Conservation (phyloP, 2,797 vertebrate species). For the Coracias cyanogaster region DNA sequence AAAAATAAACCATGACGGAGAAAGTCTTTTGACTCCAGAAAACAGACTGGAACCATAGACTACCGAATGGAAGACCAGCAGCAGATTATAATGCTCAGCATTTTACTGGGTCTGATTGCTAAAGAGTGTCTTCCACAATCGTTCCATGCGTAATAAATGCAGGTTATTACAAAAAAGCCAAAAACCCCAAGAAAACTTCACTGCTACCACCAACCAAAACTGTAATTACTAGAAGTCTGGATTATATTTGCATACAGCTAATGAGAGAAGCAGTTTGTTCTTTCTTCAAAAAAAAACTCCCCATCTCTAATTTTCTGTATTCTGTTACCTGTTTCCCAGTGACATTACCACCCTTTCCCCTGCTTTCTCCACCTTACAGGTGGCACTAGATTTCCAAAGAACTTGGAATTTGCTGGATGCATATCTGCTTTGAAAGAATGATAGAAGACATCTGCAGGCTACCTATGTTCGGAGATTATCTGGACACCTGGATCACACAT, state of each 20-base stretch:
- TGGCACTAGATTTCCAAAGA: background rate
- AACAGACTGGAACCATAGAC: background rate
- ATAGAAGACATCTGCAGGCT: background rate
- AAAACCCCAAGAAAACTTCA: background rate
- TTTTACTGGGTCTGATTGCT: background rate
- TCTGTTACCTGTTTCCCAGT: background rate
- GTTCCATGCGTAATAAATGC: background rate
- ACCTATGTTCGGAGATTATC: background rate
- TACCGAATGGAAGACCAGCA: background rate
- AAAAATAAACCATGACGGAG: conserved; percentile 10
- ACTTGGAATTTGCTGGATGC: background rate
- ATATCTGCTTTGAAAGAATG: background rate
- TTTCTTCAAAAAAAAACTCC: background rate
- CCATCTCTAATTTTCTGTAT: background rate
- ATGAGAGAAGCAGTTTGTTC: background rate
- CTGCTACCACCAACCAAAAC: background rate
- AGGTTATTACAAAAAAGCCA: background rate
- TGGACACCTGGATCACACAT: background rate
- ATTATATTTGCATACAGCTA: background rate
- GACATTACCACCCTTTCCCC: background rate
- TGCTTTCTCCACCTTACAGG: background rate
- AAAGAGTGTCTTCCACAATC: background rate
- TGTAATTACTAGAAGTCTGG: background rate
- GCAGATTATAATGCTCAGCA: background rate
- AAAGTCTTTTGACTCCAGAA: conserved; percentile 10